Base-by-base conservation (phyloP, 2,113 vertebrate species). In the Oophaga pumilio region DNA sequence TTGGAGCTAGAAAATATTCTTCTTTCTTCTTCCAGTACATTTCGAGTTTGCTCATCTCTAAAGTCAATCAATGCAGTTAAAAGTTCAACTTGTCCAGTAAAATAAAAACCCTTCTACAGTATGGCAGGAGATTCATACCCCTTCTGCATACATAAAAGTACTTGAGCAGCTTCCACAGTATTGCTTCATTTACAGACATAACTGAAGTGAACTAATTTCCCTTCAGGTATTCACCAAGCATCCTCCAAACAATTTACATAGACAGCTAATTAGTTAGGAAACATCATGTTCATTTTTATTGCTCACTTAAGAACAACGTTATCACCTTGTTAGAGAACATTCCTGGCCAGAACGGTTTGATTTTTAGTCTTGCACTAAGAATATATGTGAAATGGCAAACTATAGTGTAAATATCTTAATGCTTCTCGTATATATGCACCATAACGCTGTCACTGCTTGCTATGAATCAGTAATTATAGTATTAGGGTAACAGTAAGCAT, bases 261-360 rank as follows among this genome's bases (percentile, higher is more conserved):
- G n/a, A 62, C 49, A 87, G 76, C 24, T 80, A 87, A 87, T 87
- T 87, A 79, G 76, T 79, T 79, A 69, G 85, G 26, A 71, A 66
- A 71, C 50, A 71, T 79, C 64, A 80, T 87, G 76, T 87, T 87
- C 76, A 56, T 80, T 85, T 87, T 87, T 87, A 87, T 87, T 78
- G 66, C 60, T 66, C 60, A 87, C 85, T 87, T 87, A 79, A 69
- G 85, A 80, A 79, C 33, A 28, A 49, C 76, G 24, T 87, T 87
- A 87, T 87, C 76, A 87, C 76, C 76, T 79, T 87, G 85, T 80
- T 79, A 80, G 85, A 87, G 76, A 80, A 68, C n/a, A 66, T 78
- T 78, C 59, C 85, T 79, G 85, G n/a, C 76, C 59, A 86, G 60
- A 78, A 33, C 18, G 20, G 22, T 78, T 13, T 68, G n/a, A 11